Conservation (phyloP, 1,140 invertebrate genomes). For the Oreohelix idahoensis region DNA sequence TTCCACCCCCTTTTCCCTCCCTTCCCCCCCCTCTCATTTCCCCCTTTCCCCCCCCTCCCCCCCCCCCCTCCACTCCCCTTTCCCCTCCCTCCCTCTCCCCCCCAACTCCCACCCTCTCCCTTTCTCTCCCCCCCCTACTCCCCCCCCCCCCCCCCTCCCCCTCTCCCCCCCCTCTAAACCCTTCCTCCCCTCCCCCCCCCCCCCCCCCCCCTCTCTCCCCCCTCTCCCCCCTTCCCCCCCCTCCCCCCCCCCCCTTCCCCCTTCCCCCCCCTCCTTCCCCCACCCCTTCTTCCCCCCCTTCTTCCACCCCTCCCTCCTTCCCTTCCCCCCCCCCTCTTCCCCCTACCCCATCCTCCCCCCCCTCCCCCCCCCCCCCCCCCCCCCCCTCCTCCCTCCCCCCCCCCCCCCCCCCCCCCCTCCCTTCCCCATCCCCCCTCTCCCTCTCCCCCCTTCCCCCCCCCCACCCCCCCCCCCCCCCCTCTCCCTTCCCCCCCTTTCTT, state of each 20-base stretch:
- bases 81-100: too few species aligned
- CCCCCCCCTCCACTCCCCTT: too few species aligned
- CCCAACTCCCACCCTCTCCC: too few species aligned
- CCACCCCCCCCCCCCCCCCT: too few species aligned
- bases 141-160: not conserved
- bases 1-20: too few species aligned
- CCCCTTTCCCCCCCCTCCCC: too few species aligned
- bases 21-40: too few species aligned
- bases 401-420: too few species aligned
- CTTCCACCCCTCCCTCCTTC: not conserved
- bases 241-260: not conserved
- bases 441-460: not conserved
- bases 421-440: not conserved
- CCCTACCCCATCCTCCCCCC: not conserved
- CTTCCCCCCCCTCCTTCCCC: not conserved
- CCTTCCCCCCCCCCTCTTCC: not conserved
- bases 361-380: too few species aligned
- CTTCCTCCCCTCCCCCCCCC: not conserved
- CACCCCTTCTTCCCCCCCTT: not conserved
- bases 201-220: not conserved
- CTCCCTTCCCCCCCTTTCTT: not conserved
- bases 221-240: not conserved
- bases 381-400: too few species aligned
- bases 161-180: not conserved
- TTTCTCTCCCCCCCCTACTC: not conserved